Percentiles rank a stretch among this genome's conserved stretches.
Evolutionary conservation across 1,140 invertebrate species (phyloP).

Genomic region (Pseudomyrmex dendroicus): DNA sequence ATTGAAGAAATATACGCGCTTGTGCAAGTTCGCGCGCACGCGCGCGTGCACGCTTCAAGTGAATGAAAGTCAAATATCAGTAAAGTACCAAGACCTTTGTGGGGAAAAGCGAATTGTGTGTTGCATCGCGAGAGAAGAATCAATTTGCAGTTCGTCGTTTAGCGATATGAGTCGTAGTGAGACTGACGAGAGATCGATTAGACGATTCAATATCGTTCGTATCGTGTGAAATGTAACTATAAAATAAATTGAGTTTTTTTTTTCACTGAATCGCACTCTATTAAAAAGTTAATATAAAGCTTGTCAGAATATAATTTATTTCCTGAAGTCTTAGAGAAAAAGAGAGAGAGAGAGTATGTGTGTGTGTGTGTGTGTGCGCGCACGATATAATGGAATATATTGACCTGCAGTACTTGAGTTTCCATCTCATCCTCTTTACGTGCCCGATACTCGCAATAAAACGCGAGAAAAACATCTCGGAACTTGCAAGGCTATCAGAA

Average conservation of each 20-base stretch:
- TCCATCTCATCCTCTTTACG: constrained; percentile 28
- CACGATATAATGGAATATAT: constrained; percentile 40
- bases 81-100: not conserved
- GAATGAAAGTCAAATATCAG: constrained; percentile 42
- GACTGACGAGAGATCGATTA: not conserved
- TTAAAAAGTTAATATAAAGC: constrained; percentile 30
- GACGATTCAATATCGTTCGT: not conserved
- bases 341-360: not conserved
- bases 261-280: not conserved
- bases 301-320: constrained; percentile 21
- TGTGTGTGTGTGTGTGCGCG: too few relatives aligned
- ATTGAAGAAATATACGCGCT: constrained; percentile 46
- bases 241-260: too few relatives aligned
- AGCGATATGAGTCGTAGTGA: not conserved
- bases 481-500: constrained; percentile 49
- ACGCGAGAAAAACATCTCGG: constrained; percentile 40
- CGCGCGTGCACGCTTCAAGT: not conserved
- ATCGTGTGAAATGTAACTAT: too few relatives aligned
- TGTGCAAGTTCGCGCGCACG: too few relatives aligned
- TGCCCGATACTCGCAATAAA: constrained; percentile 25
- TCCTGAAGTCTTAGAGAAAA: not conserved
- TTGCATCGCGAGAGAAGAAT: constrained; percentile 10
- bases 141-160: constrained; percentile 1
- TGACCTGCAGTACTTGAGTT: constrained; percentile 35
- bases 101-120: not conserved